Base-by-base conservation (phyloP, 23 tunicate species). In the Oikopleura vanhoeffeni region DNA sequence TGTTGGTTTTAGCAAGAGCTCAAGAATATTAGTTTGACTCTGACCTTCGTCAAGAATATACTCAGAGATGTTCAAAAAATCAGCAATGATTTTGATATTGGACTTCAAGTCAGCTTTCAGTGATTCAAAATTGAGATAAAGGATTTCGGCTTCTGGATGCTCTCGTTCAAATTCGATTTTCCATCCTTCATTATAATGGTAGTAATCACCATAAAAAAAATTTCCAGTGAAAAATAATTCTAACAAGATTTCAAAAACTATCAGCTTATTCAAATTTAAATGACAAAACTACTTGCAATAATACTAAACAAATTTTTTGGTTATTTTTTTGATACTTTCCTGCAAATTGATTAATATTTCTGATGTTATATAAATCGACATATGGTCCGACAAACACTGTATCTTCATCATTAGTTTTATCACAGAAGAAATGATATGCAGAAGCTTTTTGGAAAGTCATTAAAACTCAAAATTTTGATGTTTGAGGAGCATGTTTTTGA, bases 191-290 rank as follows among this genome's bases (percentile, higher is more conserved):
- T 71, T 71, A 38, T 71, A 71, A 18, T 71, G 36, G 35, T 13
- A 71, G 32, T 71, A 71, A 71, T 71, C 79, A 33, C 79, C 79
- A 38, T 71, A 71, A 32, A 13, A 71, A 30, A 71, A 71, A 4
- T 71, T 28, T 32, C 79, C 79, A 32, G 79, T 71, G 35, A 71
- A 71, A 38, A 71, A 71, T 30, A 71, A 71, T 30, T 71, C 79
- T n/a, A n/a, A n/a, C n/a, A n/a, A n/a, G n/a, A n/a, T n/a, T n/a
- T n/a, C n/a, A n/a, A n/a, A n/a, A n/a, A n/a, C n/a, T n/a, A n/a
- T n/a, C n/a, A n/a, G n/a, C n/a, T n/a, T n/a, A n/a, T n/a, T n/a
- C n/a, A n/a, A n/a, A n/a, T n/a, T n/a, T n/a, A n/a, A n/a, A n/a
- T n/a, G n/a, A n/a, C n/a, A n/a, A n/a, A n/a, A n/a, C n/a, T n/a